Evolutionary conservation across 2,888 invertebrate genomes (phyloP), one percentile per base, ranked within the genome.

Genomic region (Drosophila acutilabella): DNA sequence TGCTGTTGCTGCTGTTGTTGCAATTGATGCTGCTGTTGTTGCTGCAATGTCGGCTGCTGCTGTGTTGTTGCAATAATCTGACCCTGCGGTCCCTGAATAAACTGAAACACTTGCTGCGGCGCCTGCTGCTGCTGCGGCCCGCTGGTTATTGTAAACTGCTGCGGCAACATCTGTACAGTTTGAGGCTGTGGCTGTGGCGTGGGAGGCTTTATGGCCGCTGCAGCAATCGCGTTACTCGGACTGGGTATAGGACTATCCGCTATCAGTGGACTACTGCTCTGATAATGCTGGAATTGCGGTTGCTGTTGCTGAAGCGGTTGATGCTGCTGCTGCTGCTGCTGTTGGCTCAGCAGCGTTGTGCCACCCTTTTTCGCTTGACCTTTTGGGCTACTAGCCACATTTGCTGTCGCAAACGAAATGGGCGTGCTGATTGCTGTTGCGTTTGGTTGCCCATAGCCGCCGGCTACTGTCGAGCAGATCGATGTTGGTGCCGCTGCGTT

Each of bases 211-310:
- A 92, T 90, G 20, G 91, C 88, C 59, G 91, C 91, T 26, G 91
- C 84, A 56, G 90, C 78, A 56, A 89, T 90, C 44, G 89, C 78
- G 54, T 81, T 84, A 78, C 91, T 93, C 30, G 93, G 93, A 88
- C 93, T 93, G 65, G 93, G 91, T 77, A 91, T 92, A 66, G 93
- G 92, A 80, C 92, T 93, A 65, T 92, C 92, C 74, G 92, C 91
- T 78, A 91, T 91, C 80, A 92, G 83, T 44, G 93, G 92, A 89
- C 93, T 93, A 73, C 89, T 90, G 81, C 89, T 91, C 62, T 89
- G 91, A 77, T 90, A 91, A 70, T 91, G 91, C 68, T 90, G 90
- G 53, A 90, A 89, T 59, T 91, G 90, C 8, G 80, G 77, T 40
- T 88, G 90, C 33, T 88, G 83, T 20, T 80, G 80, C n/a, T 88